A percentile compares a stretch with the other conserved stretches of the same genome.
Conservation (phyloP, 2,888 invertebrate species). For the Temnothorax unifasciatus region DNA sequence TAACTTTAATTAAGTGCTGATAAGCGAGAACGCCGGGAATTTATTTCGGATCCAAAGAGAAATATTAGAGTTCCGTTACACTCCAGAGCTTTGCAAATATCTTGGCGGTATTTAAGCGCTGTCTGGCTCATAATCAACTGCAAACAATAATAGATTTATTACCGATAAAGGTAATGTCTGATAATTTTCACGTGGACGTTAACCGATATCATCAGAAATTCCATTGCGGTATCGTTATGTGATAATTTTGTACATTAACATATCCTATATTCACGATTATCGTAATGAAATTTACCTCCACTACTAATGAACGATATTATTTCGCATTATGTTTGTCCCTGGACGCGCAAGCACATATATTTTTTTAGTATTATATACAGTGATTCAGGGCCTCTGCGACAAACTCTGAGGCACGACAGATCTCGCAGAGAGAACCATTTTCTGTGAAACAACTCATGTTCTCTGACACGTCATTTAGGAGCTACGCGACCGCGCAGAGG, state of each 20-base stretch:
- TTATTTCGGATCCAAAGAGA: slow-evolving; percentile 48
- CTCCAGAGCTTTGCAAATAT: slow-evolving; percentile 20
- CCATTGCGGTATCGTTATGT: background rate
- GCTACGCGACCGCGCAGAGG: too few relatives aligned
- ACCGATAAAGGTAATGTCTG: background rate
- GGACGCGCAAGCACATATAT: background rate
- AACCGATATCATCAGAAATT: slow-evolving; percentile 23
- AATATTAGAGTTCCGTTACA: slow-evolving; percentile 28
- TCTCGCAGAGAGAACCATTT: too few relatives aligned
- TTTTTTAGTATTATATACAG: background rate
- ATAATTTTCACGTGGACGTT: slow-evolving; percentile 21
- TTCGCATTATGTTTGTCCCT: background rate
- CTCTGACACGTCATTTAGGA: too few relatives aligned
- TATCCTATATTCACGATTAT: background rate
- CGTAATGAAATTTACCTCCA: slow-evolving; percentile 9
- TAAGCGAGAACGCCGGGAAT: slow-evolving; percentile 41
- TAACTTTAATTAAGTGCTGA: slow-evolving; percentile 54
- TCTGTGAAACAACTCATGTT: too few relatives aligned
- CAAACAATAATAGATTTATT: slow-evolving; percentile 37
- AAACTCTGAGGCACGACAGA: too few relatives aligned
- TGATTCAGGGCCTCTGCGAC: too few relatives aligned
- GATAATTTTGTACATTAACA: slow-evolving; percentile 23
- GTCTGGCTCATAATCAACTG: slow-evolving; percentile 29
- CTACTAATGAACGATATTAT: slow-evolving; percentile 11
- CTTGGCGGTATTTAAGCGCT: slow-evolving; percentile 26